Evolutionary conservation across 2,113 vertebrate genomes (phyloP).

Genomic region (Ploceus nigricollis): DNA sequence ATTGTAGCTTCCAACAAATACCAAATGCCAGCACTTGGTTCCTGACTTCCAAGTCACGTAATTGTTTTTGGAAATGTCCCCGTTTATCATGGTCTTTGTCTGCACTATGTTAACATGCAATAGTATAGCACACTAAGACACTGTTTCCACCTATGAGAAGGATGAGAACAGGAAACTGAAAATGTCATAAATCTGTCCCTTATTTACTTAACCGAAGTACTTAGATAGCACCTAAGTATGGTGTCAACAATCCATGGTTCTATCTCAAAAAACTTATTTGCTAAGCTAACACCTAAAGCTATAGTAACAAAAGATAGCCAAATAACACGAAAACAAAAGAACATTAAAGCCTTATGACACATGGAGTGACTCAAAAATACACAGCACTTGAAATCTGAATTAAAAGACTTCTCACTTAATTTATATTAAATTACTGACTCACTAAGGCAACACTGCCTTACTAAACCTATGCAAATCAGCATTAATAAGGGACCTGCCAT

Average conservation of each 20-base stretch:
- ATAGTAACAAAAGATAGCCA: neutral
- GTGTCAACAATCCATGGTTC: neutral
- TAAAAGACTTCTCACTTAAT: neutral
- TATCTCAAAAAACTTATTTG: neutral
- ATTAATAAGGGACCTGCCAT: neutral
- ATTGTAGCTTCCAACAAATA: neutral
- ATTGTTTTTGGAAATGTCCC: neutral
- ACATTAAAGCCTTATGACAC: neutral
- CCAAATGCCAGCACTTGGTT: neutral
- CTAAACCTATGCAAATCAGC: neutral
- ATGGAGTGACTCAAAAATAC: neutral
- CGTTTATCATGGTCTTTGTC: neutral
- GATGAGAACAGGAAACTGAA: neutral
- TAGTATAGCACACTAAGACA: neutral
- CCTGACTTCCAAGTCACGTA: fast-evolving
- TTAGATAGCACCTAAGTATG: neutral
- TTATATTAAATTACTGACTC: neutral
- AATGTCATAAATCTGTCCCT: neutral
- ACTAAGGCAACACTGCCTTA: neutral
- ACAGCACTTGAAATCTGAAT: neutral
- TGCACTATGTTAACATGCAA: neutral
- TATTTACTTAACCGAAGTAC: neutral
- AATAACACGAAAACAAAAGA: neutral
- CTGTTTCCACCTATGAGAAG: neutral
- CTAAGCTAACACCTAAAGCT: neutral